Base-by-base conservation (phyloP, 2,113 vertebrate genomes). In the Mus pahari region DNA sequence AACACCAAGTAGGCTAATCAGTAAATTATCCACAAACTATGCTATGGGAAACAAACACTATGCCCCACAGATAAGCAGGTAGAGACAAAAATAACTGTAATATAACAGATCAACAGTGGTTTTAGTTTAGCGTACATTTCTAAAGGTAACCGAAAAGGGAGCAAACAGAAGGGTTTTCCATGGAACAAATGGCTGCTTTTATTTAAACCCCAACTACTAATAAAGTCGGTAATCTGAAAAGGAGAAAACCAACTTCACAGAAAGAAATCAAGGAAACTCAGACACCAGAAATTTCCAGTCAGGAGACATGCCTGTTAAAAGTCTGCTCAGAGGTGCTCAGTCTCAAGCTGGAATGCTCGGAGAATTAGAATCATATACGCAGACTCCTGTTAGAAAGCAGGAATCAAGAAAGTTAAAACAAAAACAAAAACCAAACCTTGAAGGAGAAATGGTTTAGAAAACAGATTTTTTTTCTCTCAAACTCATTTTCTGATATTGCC, bases 401-500 rank as follows among this genome's bases (percentile, higher is more conserved):
- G 55, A 89, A 42, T 88, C 79, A 84, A 86, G 74, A 83, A 84
- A 94, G 36, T 68, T 28, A 66, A 66, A 78, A 5, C 39, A 60
- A 26, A 5, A 22, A 33, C 22, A 50, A 45, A 58, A 73, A 12
- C 53, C n/a, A 92, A 33, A n/a, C 33, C 45, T 91, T 95, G 20
- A 75, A 64, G 78, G 7, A 70, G 73, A 95, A 97, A 89, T 91
- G 58, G 24, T 5, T 93, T 71, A 92, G 84, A 60, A 58, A 84
- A 91, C 36, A 71, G 73, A 70, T 86, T 91, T 68, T 68, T 68
- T 68, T 64, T 60, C 55, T 88, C 91, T 91, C 42, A 78, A 91
- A 92, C 45, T 89, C 55, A 42, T 88, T 96, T 91, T 95, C 58
- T 96, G 26, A 90, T 82, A 88, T 96, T 83, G 75, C 19, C 17